Base-by-base conservation (phyloP, 2,113 vertebrate genomes). In the Pycnonotus jocosus region DNA sequence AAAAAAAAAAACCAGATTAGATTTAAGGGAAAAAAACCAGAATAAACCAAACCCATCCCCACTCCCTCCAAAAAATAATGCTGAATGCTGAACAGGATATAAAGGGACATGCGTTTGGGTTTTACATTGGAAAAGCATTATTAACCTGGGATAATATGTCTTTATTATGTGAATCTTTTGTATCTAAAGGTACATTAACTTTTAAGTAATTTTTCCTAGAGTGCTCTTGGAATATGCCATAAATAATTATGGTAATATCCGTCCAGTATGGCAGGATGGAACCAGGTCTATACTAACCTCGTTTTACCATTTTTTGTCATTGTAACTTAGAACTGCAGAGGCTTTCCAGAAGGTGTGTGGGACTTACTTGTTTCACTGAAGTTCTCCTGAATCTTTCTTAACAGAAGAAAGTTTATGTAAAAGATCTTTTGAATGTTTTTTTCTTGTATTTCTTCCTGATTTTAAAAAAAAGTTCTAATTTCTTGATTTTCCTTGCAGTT, bases 11-110 rank as follows among this genome's bases (percentile, higher is more conserved):
- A n/a, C n/a, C n/a, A n/a, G 38, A 65, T 11, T 51, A 3, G 30
- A 24, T 48, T 51, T 83, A 51, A 47, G 27, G 33, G 3, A 19
- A 77, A 38, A 65, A 61, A 27, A 2, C 0, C 14, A 50, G 58
- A 61, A 0, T 20, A 31, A 53, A 61, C 2, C 4, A 38, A 56
- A 40, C 14, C 9, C 30, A 35, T 18, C 2, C 10, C 1, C 4
- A 17, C 6, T 4, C 4, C 9, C 6, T 5, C 2, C 6, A 3
- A 24, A 53, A 92, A 57, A 11, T 42, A 88, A 24, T 44, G 21
- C 37, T 68, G 69, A 54, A 31, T 51, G 7, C 13, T 93, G n/a
- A 79, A 48, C 13, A 69, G 31, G 9, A 40, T 22, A 48, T 66
- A 45, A 77, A 69, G 30, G 33, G 47, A 48, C 13, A 35, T 24